Conservation (phyloP, 2,113 vertebrate species). For the Tragelaphus imberbis region DNA sequence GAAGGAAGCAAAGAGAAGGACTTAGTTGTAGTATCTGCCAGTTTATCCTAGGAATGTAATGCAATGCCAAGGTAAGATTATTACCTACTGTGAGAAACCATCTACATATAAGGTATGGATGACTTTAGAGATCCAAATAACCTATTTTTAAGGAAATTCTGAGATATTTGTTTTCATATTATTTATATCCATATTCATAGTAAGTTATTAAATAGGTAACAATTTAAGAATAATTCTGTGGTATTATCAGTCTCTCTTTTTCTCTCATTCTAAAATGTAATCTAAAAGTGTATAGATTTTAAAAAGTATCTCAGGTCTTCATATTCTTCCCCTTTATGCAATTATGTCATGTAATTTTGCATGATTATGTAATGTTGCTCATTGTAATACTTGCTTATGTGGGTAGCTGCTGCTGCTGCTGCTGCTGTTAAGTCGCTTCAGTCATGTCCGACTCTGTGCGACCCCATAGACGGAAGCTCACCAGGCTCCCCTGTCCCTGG, state of each 20-base stretch:
- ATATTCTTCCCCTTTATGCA: neutral
- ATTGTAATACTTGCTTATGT: neutral
- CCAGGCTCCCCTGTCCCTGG: too few species aligned
- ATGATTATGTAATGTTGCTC: neutral
- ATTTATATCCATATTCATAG: neutral
- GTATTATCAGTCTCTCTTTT: neutral
- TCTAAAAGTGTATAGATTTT: neutral
- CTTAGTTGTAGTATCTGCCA: neutral
- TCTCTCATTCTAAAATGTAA: neutral
- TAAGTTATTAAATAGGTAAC: neutral
- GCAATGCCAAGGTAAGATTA: neutral
- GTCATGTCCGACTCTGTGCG: too few species aligned
- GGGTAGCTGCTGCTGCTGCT: neutral
- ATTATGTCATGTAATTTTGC: neutral
- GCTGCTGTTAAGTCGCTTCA: too few species aligned
- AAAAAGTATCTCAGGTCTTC: neutral
- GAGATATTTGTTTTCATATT: neutral
- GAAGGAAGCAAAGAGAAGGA: neutral
- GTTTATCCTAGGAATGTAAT: neutral
- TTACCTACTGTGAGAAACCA: neutral
- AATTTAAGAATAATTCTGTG: neutral
- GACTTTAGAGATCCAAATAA: neutral
- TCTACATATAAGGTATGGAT: neutral
- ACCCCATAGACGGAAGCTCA: too few species aligned
- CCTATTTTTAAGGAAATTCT: neutral